Evolutionary conservation across 1,140 invertebrate genomes (phyloP).

Genomic region (Harlomillsia oculata): DNA sequence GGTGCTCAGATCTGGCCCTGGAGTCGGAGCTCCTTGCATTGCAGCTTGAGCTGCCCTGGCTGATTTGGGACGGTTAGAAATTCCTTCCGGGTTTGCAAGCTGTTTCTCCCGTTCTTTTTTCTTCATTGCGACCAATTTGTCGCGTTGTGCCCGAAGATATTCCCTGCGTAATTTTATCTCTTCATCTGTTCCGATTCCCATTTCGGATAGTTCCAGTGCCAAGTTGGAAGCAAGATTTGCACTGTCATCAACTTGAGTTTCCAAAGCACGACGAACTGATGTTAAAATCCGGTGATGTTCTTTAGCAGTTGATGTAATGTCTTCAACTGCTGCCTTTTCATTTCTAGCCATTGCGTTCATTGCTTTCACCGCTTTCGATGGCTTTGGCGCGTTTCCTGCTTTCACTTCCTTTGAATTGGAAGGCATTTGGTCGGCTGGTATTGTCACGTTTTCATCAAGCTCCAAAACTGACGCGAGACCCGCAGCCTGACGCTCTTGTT

Average conservation of each 20-base stretch:
- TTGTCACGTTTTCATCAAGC: background rate
- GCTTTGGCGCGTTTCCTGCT: background rate
- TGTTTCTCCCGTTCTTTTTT: slow-evolving; percentile 70
- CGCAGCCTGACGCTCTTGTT: slow-evolving; percentile 12
- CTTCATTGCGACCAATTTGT: slow-evolving; percentile 79
- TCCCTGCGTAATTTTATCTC: slow-evolving; percentile 37
- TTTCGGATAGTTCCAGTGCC: no score
- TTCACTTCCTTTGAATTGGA: slow-evolving; percentile 4
- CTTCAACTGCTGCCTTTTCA: slow-evolving; percentile 16
- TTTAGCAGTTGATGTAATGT: slow-evolving; percentile 20
- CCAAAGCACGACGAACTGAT: slow-evolving; percentile 24
- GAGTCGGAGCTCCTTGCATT: slow-evolving; percentile 39
- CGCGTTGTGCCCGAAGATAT: slow-evolving; percentile 74
- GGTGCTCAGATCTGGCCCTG: slow-evolving; percentile 39
- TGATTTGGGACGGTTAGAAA: slow-evolving; percentile 51
- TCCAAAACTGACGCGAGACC: no score
- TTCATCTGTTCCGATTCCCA: slow-evolving; percentile 14
- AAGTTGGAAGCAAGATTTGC: no score
- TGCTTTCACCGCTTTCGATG: background rate
- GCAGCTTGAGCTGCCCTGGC: slow-evolving; percentile 57
- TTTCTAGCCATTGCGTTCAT: background rate
- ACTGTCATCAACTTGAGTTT: slow-evolving; percentile 6
- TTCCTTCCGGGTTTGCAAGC: slow-evolving; percentile 44
- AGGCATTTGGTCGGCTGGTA: background rate
- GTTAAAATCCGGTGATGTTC: slow-evolving; percentile 28